phyloP scores from a whole-genome alignment of 2,113 vertebrate species.

The Gobiocypris rarus region DNA sequence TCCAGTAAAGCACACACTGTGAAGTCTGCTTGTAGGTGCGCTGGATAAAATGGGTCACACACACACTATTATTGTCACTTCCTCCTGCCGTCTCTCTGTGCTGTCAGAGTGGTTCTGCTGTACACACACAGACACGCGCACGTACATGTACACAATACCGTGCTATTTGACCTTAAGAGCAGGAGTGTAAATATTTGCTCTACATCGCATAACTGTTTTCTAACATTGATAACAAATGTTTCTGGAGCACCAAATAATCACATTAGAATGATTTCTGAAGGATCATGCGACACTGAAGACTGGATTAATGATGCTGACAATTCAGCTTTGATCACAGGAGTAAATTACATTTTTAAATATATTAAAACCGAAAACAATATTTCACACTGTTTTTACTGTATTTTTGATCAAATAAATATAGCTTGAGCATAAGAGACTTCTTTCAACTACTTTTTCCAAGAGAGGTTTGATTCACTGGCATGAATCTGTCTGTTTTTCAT shows the following conservation, averaged over 20 bases:
- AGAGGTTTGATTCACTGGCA: neutral
- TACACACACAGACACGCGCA: neutral
- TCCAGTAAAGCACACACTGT: neutral
- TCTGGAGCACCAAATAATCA: neutral
- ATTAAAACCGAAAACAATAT: neutral
- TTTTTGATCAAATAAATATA: too few relatives aligned
- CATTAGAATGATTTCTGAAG: neutral
- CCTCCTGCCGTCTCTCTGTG: neutral
- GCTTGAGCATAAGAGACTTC: too few relatives aligned
- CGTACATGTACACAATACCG: neutral
- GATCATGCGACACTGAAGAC: neutral
- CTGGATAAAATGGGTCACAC: slow-evolving; percentile 51
- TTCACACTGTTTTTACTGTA: neutral
- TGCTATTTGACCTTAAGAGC: slow-evolving; percentile 4
- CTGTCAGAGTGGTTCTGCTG: slow-evolving; percentile 16
- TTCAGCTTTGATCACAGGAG: neutral
- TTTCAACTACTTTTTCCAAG: neutral
- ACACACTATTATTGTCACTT: slow-evolving; percentile 23
- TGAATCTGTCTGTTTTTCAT: neutral
- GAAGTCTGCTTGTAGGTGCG: slow-evolving; percentile 33
- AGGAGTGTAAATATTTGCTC: neutral
- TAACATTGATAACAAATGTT: neutral
- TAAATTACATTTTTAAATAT: neutral
- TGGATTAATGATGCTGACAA: neutral
- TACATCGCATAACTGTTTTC: too few relatives aligned